phyloP scores from a whole-genome alignment of 2,797 vertebrate genomes.

The Lithobates sylvaticus region DNA sequence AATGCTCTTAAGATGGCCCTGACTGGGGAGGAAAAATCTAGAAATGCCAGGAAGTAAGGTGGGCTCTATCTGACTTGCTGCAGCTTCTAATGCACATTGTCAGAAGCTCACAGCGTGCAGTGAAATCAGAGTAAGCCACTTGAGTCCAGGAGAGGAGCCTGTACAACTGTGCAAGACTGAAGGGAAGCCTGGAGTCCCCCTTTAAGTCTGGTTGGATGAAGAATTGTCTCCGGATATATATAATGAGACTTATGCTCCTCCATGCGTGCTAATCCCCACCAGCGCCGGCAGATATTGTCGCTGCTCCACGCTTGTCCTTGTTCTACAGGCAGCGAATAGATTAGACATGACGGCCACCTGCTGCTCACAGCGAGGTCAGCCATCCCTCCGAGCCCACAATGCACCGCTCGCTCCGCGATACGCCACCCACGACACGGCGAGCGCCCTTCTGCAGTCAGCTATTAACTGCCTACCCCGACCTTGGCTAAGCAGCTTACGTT shows the following conservation, averaged over 20 bases:
- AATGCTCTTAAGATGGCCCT: too few relatives aligned
- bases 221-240: background rate
- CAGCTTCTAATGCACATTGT: too few relatives aligned
- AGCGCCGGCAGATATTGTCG: background rate
- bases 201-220: too few relatives aligned
- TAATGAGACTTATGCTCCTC: background rate
- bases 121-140: too few relatives aligned
- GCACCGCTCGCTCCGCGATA: background rate
- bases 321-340: background rate
- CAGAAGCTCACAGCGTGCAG: too few relatives aligned
- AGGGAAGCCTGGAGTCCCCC: too few relatives aligned
- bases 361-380: background rate
- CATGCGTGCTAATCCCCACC: background rate
- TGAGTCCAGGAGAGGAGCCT: too few relatives aligned
- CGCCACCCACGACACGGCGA: background rate
- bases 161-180: too few relatives aligned
- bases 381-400: background rate
- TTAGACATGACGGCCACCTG: background rate
- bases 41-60: too few relatives aligned
- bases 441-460: background rate
- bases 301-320: slow-evolving; percentile 7
- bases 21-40: too few relatives aligned
- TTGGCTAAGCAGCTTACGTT: background rate
- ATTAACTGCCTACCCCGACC: background rate
- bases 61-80: too few relatives aligned